These are phyloP conservation scores for Microchirus variegatus DNA, from an alignment of 2,797 vertebrate genomes.

Conservation along the genomic window DNA sequence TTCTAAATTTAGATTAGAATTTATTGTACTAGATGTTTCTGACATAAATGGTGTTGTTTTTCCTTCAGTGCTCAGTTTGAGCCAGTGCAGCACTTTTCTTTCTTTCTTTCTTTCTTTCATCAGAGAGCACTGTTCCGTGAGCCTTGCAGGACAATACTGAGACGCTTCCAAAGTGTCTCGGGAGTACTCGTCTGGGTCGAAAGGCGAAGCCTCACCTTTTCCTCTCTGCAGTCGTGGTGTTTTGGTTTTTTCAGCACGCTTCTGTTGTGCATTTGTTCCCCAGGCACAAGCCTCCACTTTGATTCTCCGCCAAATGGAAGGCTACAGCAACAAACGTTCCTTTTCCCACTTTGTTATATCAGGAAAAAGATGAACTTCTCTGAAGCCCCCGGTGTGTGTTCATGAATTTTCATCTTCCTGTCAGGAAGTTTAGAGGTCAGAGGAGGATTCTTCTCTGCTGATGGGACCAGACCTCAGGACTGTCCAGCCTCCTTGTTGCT, in stretches of 20 bases:
- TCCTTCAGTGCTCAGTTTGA: slow-evolving; percentile 11
- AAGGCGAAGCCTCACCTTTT: slow-evolving; percentile 69
- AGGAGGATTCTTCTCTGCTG: slow-evolving; percentile 45
- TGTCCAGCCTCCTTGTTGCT: slow-evolving; percentile 21
- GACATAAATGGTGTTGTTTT: neutral
- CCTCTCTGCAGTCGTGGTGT: slow-evolving; percentile 53
- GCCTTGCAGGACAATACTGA: slow-evolving; percentile 43
- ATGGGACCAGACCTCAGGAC: slow-evolving; percentile 32
- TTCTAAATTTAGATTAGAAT: slow-evolving; percentile 20
- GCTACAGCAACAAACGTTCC: slow-evolving; percentile 49
- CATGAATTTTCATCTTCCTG: slow-evolving; percentile 61
- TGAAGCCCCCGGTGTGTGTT: slow-evolving; percentile 59
- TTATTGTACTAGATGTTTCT: slow-evolving; percentile 19
- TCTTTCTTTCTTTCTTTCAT: slow-evolving; percentile 15
- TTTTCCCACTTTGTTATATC: slow-evolving; percentile 67
- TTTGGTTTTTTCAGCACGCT: slow-evolving; percentile 45
- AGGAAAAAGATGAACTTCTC: slow-evolving; percentile 77
- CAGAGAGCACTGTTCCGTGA: slow-evolving; percentile 17
- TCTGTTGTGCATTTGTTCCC: slow-evolving; percentile 44
- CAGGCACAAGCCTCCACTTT: slow-evolving; percentile 58
- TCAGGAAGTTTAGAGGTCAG: slow-evolving; percentile 63
- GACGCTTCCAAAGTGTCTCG: slow-evolving; percentile 60
- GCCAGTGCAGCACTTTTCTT: neutral
- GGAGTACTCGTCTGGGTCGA: slow-evolving; percentile 39
- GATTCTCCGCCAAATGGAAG: slow-evolving; percentile 65